These are phyloP conservation scores for Trichogramma pretiosum DNA, from an alignment of 1,140 invertebrate species.

Conservation along the genomic window DNA sequence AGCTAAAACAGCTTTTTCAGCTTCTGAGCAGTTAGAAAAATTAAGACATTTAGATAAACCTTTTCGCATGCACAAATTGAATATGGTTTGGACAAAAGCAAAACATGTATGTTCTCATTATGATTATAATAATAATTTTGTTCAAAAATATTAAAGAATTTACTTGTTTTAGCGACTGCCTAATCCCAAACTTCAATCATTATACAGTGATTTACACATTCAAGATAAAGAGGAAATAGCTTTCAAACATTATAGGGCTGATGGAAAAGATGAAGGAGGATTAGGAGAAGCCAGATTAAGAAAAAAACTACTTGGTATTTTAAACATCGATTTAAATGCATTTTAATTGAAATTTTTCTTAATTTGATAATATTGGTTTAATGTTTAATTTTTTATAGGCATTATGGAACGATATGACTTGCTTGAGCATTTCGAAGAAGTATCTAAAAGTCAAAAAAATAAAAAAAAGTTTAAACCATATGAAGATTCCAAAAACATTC, in stretches of 20 bases:
- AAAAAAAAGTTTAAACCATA: constrained; percentile 32
- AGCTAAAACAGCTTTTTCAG: constrained; percentile 30
- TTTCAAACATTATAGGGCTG: constrained; percentile 70
- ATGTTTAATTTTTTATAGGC: constrained; percentile 34
- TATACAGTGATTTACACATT: constrained; percentile 80
- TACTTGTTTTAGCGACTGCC: constrained; percentile 60
- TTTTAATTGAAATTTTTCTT: background rate
- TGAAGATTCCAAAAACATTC: constrained; percentile 38
- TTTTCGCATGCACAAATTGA: constrained; percentile 77
- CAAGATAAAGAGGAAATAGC: constrained; percentile 87
- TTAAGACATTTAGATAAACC: constrained; percentile 62
- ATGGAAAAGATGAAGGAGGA: constrained; percentile 79
- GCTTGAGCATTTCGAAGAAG: constrained; percentile 69
- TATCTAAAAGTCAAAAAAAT: constrained; percentile 49
- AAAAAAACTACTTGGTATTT: constrained; percentile 64
- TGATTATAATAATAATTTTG: background rate
- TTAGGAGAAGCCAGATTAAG: constrained; percentile 73
- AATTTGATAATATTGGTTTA: background rate
- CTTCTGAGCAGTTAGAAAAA: constrained; percentile 3
- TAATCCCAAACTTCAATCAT: constrained; percentile 72
- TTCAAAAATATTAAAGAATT: constrained; percentile 5
- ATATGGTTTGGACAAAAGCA: constrained; percentile 76
- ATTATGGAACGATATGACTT: constrained; percentile 78
- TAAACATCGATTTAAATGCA: background rate
- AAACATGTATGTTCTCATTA: constrained; percentile 53